Evolutionary conservation across 2,888 invertebrate genomes (phyloP).

Genomic region (Drosophila atripex): DNA sequence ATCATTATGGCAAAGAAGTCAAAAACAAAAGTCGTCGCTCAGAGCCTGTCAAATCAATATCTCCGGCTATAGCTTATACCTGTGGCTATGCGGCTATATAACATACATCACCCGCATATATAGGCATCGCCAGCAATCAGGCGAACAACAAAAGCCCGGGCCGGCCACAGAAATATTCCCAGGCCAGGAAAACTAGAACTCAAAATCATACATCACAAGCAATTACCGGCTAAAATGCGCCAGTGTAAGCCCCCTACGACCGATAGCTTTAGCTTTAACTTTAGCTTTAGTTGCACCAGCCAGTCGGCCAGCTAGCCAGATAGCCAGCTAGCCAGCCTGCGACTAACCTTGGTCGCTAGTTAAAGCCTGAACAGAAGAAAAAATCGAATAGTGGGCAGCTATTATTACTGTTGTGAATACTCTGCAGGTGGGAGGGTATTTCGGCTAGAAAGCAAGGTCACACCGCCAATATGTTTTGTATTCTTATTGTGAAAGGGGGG

Average conservation of each 20-base stretch:
- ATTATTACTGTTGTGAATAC: constrained; percentile 71
- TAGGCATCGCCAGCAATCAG: constrained; percentile 75
- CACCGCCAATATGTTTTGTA: not conserved
- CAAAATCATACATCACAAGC: constrained; percentile 79
- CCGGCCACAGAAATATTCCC: constrained; percentile 67
- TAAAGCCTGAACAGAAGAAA: constrained; percentile 20
- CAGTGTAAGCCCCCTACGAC: constrained; percentile 61
- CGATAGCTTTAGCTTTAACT: constrained; percentile 20
- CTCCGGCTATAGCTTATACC: constrained; percentile 68
- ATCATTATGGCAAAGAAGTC: constrained; percentile 13
- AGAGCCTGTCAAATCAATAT: constrained; percentile 72
- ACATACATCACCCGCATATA: constrained; percentile 78
- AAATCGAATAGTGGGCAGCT: constrained; percentile 57
- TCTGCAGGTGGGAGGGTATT: constrained; percentile 29
- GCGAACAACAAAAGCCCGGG: constrained; percentile 59
- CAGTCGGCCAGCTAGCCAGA: constrained; percentile 35
- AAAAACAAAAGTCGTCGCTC: constrained; percentile 22
- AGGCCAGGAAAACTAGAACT: constrained; percentile 75
- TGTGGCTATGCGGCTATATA: constrained; percentile 58
- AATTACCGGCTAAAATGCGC: constrained; percentile 78
- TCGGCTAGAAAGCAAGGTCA: constrained; percentile 9
- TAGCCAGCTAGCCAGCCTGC: constrained; percentile 40
- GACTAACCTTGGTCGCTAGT: constrained; percentile 73
- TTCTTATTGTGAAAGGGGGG: not conserved
- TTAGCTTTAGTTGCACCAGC: constrained; percentile 34